Evolutionary conservation across 2,797 vertebrate genomes (phyloP).

Genomic region (Mus caroli): DNA sequence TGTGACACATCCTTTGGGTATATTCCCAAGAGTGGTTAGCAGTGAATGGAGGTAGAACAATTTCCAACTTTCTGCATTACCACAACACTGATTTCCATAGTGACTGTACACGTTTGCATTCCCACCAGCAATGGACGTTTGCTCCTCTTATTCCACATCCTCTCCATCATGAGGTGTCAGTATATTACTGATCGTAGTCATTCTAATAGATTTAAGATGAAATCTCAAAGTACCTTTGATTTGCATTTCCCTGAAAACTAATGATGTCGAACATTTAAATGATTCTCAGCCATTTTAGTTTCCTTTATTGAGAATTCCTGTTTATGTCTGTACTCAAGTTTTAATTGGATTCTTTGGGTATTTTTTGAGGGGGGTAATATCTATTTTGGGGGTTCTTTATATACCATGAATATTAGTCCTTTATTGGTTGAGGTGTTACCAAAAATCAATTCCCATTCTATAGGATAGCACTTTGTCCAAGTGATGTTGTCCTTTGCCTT

Average conservation of each 20-base stretch:
- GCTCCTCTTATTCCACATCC: neutral
- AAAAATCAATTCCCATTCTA: neutral
- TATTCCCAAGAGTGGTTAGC: neutral
- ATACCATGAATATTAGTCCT: neutral
- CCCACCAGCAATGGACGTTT: neutral
- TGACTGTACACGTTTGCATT: neutral
- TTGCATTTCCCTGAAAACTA: neutral
- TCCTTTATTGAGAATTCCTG: neutral
- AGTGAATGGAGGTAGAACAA: neutral
- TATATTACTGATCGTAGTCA: neutral
- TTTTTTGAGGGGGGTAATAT: neutral
- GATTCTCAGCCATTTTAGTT: neutral
- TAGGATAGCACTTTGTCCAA: neutral
- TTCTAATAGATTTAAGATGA: neutral
- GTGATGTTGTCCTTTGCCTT: neutral
- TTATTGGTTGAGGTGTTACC: neutral
- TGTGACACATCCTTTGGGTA: neutral
- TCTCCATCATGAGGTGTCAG: neutral
- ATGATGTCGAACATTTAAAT: neutral
- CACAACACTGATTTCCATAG: neutral
- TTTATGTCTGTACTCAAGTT: neutral
- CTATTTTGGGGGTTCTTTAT: neutral
- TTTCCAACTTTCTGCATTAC: neutral
- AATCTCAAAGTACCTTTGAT: neutral
- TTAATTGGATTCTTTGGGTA: neutral